Evolutionary conservation across 1,140 invertebrate species (phyloP), one percentile per base, ranked within the genome.

Genomic region (Telenomus remus): DNA sequence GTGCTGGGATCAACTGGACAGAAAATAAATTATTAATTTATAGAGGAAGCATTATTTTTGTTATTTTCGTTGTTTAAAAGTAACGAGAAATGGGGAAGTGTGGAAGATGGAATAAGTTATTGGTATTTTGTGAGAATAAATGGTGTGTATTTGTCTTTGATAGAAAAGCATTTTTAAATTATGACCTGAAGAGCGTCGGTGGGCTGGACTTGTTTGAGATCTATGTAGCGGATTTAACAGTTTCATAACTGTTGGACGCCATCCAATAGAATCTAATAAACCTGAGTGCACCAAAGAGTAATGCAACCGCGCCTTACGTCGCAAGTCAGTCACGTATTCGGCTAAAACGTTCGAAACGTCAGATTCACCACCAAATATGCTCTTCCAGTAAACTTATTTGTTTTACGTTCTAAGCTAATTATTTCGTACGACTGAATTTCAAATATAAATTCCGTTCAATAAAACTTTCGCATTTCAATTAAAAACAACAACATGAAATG

Each of bases 201-300:
- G 49, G 19, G 19, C 34, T 16, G 53, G 54, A 73, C 33, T 48
- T 12, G 44, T 56, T 43, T 15, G 56, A 57, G 56, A 70, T 78
- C 70, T 70, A 73, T 65, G 70, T 78, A 64, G 65, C 64, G 70
- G 76, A 72, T 74, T 79, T 75, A 79, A 75, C 76, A 71, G 70
- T 75, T 79, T 79, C 76, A 79, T 75, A 79, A 71, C 71, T 55
- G 66, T 79, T 79, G 76, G 76, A 79, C 57, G 66, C 16, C 46
- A 47, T 66, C 76, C 76, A 75, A 79, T 61, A 59, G 71, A 75
- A 79, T 79, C 76, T 79, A 79, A 79, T 79, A 79, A 79, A 79
- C 71, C 66, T 75, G 71, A 79, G 71, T 79, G 76, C 76, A 77
- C 75, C 64, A 72, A 71, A 76, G 68, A 71, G 74, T 51, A 78